Base-by-base conservation (phyloP, 2,888 invertebrate genomes). In the Beris chalybata region DNA sequence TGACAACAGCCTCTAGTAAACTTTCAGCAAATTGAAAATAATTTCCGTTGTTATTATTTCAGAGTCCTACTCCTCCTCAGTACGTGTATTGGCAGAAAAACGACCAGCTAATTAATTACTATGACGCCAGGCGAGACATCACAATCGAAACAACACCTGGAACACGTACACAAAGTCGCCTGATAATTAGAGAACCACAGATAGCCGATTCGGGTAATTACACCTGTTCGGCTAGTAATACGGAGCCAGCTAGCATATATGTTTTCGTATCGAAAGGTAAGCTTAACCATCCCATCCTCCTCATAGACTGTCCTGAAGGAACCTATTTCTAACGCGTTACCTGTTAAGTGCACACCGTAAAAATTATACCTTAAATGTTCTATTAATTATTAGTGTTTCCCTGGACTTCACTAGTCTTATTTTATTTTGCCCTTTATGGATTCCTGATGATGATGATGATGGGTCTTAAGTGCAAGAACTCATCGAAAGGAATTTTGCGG, bases 81-180 rank as follows among this genome's bases (percentile, higher is more conserved):
- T 95, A 93, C 84, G 93, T 95, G 78, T 94, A 94, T 84, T 95
- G 95, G 95, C 94, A 92, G 83, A 94, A 94, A 85, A 93, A 95
- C 84, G 90, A 91, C 81, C 89, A 91, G 78, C 93, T 95, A 90
- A 93, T 95, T 83, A 95, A 94, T 85, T 94, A 93, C 83, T 93
- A 94, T 82, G 89, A 87, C 74, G 85, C 90, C 74, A 87, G 93
- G 76, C 90, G 92, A 73, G 89, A 88, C 72, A 92, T 93, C 72
- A 85, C 86, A 72, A 93, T 95, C 76, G 87, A 89, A 79, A 93
- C 93, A 72, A 89, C 90, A 81, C 91, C 91, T 71, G 93, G 92
- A 71, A 87, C 90, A 76, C 86, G 89, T 78, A 93, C 93, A 71
- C 92, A 93, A 82, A 92, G 92, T 76, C 87, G 91, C 74, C 87